These are phyloP conservation scores for Salticus scenicus DNA, from an alignment of 2,888 invertebrate species.

Conservation along the genomic window DNA sequence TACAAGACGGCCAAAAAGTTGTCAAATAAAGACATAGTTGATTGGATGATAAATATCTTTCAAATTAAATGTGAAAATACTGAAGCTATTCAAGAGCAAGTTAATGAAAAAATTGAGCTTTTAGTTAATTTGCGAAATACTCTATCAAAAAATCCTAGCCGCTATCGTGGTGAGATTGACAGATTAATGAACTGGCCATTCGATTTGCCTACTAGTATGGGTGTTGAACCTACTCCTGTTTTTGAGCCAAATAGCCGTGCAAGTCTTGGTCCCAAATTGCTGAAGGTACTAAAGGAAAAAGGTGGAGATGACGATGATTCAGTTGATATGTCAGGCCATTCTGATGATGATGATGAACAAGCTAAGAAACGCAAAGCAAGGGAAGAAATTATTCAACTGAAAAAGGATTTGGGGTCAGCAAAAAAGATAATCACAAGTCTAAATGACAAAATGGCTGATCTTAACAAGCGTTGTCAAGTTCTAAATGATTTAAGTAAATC, in stretches of 20 bases:
- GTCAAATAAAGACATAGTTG: constrained; percentile 49
- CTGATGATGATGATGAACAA: constrained; percentile 65
- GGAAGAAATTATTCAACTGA: constrained; percentile 63
- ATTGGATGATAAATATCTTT: constrained; percentile 60
- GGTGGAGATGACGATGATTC: constrained; percentile 67
- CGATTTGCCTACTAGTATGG: constrained; percentile 58
- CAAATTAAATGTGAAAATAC: constrained; percentile 62
- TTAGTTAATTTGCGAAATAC: constrained; percentile 34
- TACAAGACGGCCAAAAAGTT: constrained; percentile 56
- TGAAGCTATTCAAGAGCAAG: constrained; percentile 46
- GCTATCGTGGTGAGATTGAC: constrained; percentile 58
- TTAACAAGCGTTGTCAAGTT: constrained; percentile 49
- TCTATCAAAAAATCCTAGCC: constrained; percentile 38
- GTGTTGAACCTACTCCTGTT: constrained; percentile 39
- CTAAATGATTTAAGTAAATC: constrained; percentile 63
- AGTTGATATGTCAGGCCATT: constrained; percentile 50
- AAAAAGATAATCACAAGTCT: constrained; percentile 50
- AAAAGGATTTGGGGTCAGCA: constrained; percentile 57
- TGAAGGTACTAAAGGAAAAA: constrained; percentile 64
- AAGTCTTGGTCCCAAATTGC: constrained; percentile 58
- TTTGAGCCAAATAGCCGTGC: constrained; percentile 64
- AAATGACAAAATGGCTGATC: constrained; percentile 61
- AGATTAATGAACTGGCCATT: constrained; percentile 57
- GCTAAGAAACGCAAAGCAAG: constrained; percentile 62
- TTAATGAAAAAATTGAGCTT: constrained; percentile 57